Conservation (phyloP, 2,797 vertebrate genomes). For the Amniataba percoides region DNA sequence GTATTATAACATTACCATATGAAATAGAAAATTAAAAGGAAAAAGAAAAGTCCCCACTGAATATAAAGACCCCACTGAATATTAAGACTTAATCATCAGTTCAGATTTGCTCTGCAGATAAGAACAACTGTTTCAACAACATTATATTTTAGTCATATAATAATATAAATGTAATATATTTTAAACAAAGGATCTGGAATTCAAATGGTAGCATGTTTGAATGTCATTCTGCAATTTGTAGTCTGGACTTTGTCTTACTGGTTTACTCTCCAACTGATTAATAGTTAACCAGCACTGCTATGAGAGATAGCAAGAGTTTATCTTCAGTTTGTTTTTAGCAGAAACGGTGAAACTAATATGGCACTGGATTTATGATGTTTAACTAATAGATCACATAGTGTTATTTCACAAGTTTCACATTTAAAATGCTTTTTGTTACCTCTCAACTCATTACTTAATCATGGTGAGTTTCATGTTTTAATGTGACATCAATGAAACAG, state of each 20-base stretch:
- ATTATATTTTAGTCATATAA: not conserved
- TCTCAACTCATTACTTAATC: too few relatives aligned
- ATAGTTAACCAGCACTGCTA: constrained; percentile 32
- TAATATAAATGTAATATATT: too few relatives aligned
- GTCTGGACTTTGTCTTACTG: constrained; percentile 34
- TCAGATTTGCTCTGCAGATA: not conserved
- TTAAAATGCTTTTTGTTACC: too few relatives aligned
- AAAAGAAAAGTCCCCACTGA: not conserved
- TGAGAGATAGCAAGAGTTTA: constrained; percentile 16
- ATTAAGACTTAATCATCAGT: not conserved
- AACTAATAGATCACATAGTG: too few relatives aligned
- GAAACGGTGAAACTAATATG: not conserved
- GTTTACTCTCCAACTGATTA: constrained; percentile 2
- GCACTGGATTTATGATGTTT: too few relatives aligned
- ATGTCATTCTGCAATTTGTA: not conserved
- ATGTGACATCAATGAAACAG: not conserved
- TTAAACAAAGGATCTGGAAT: not conserved
- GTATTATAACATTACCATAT: not conserved
- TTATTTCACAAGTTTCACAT: too few relatives aligned
- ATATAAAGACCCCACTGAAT: not conserved
- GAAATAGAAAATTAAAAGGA: not conserved
- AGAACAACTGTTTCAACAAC: not conserved
- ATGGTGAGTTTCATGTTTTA: too few relatives aligned
- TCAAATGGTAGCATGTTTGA: not conserved
- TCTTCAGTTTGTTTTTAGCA: not conserved